Base-by-base conservation (phyloP, 2,888 invertebrate species). In the Serrognathus titanus region DNA sequence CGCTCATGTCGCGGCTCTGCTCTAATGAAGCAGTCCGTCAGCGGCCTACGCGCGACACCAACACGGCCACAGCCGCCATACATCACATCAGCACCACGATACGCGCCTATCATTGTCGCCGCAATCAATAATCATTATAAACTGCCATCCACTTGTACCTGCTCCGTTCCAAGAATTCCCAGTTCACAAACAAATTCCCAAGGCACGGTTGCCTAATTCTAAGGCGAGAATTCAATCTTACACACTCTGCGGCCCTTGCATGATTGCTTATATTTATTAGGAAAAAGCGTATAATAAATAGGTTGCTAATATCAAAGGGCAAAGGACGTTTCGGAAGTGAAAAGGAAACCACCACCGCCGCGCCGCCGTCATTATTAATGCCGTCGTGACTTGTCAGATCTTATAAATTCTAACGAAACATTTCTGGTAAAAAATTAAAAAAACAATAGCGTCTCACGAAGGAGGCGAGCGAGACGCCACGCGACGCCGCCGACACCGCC, bases 1-100 rank as follows among this genome's bases (percentile, higher is more conserved):
- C 71, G 75, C 67, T 70, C 75, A 74, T 75, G 74, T 74, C 63
- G 69, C 59, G 62, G 63, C 67, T 61, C 66, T 65, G 64, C 70
- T 71, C 74, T 77, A 77, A 77, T 77, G 76, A 76, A 76, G 77
- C 75, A 76, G 76, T 76, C 72, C 72, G 71, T 76, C 75, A 76
- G 57, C 71, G 53, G 61, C 74, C 74, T 71, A 72, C 73, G 70
- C 72, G 61, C 50, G 58, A 58, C 53, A 45, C 57, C 35, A 51
- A 51, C 58, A 53, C 59, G 40, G 39, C 56, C 55, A 54, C 55
- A 55, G 53, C 58, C 54, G 41, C 68, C 69, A 68, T 71, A 71
- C 68, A 70, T 73, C 69, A 72, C 71, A 67, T 68, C 68, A 64
- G 61, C 65, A 63, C 64, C 48, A 59, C 59, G 66, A 70, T 70